A percentile compares a stretch with the other conserved stretches of the same genome.
Conservation (phyloP, 2,888 invertebrate species). For the Coelopa pilipes region DNA sequence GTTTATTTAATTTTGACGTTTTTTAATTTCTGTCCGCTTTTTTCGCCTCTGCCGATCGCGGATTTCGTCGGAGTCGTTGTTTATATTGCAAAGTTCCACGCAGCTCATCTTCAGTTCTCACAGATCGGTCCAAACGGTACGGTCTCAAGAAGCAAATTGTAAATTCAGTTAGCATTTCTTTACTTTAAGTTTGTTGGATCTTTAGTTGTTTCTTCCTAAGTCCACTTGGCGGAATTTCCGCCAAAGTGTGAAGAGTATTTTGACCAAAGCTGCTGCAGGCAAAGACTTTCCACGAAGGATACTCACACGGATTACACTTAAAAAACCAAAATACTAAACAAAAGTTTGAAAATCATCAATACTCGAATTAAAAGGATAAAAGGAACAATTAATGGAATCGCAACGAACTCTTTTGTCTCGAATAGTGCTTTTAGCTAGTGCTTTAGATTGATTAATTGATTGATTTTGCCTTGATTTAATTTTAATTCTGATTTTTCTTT, state of each 20-base stretch:
- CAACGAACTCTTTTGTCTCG: background rate
- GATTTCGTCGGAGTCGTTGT: conserved; percentile 51
- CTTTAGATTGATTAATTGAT: conserved; percentile 19
- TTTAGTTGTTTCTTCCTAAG: background rate
- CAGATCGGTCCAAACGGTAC: conserved; percentile 67
- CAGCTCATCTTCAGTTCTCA: conserved; percentile 67
- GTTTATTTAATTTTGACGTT: conserved; percentile 23
- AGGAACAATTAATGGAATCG: background rate
- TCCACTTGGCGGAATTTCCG: background rate
- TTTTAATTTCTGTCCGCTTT: conserved; percentile 37
- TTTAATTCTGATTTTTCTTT: conserved; percentile 49
- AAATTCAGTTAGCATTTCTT: conserved; percentile 38
- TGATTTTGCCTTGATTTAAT: conserved; percentile 43
- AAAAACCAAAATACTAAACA: background rate
- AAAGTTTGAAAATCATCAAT: background rate
- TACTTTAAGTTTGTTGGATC: conserved; percentile 35
- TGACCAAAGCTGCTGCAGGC: background rate
- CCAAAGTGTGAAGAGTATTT: conserved; percentile 2
- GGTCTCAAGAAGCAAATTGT: conserved; percentile 54
- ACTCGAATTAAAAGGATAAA: background rate
- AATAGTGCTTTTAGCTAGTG: background rate
- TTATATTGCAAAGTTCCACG: conserved; percentile 66
- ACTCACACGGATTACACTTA: background rate
- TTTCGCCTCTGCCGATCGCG: conserved; percentile 37
- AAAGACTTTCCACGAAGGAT: background rate